phyloP scores from a whole-genome alignment of 2,888 invertebrate genomes.

The Polydesmus complanatus region DNA sequence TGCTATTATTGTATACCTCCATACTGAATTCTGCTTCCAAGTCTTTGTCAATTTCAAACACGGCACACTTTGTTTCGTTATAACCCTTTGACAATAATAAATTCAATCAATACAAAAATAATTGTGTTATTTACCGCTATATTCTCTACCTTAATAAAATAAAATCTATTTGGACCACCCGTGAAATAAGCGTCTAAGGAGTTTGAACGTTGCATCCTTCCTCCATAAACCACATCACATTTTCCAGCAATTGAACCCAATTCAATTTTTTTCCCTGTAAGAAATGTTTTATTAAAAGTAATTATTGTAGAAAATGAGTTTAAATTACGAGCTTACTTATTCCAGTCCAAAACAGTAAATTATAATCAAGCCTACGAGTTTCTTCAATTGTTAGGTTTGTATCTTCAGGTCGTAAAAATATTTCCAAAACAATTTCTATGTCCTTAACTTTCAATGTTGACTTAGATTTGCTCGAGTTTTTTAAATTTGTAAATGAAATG shows the following conservation, averaged over 20 bases:
- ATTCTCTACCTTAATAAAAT: slow-evolving; percentile 42
- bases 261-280: background rate
- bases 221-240: slow-evolving; percentile 46
- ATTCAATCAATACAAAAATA: background rate
- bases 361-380: slow-evolving; percentile 51
- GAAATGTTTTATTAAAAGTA: too few relatives aligned
- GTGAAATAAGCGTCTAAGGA: slow-evolving; percentile 45
- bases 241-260: slow-evolving; percentile 33
- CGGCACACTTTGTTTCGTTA: background rate
- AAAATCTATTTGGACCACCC: slow-evolving; percentile 53
- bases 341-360: slow-evolving; percentile 60
- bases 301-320: too few relatives aligned
- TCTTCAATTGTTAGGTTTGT: slow-evolving; percentile 44
- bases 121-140: background rate
- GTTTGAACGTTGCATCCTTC: background rate
- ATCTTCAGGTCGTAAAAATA: slow-evolving; percentile 62
- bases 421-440: slow-evolving; percentile 49
- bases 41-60: background rate
- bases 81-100: background rate
- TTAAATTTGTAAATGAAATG: background rate
- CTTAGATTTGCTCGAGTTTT: slow-evolving; percentile 23
- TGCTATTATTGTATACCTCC: too few relatives aligned
- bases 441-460: slow-evolving; percentile 40
- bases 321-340: slow-evolving; percentile 39
- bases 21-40: background rate